Evolutionary conservation across 1,140 invertebrate species (phyloP), one percentile per base, ranked within the genome.

Genomic region (Anoplolepis gracilipes): DNA sequence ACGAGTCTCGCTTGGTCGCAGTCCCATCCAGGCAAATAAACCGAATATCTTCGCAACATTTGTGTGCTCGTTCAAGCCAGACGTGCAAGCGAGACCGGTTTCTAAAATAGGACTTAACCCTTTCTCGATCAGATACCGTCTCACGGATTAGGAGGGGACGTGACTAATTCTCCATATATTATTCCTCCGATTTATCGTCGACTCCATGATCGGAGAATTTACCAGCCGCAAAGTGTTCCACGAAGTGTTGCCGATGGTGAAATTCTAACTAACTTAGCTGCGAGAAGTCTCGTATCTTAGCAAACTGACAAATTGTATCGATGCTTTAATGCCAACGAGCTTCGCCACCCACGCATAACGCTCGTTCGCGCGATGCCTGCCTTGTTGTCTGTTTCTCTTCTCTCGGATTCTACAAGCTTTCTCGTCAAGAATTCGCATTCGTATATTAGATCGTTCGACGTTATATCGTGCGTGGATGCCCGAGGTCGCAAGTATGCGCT

Each of bases 101-200:
- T 82, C 78, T 82, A 82, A 82, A 82, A 82, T 82, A 28, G 67
- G 36, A 82, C 42, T 46, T 55, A 72, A 82, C 53, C 78, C 67
- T 61, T 59, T 19, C 39, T 22, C 78, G 53, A 82, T 82, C 49
- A 67, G 53, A 46, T 69, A 69, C 46, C 67, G 30, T 25, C 77
- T 61, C 39, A 11, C 57, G 59, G 13, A 8, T 28, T 49, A 49
- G 46, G 16, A 49, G 46, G 53, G 53, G 16, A 70, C 33, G 53
- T 69, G 53, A 61, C 67, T 59, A 82, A 82, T 82, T 72, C 59
- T n/a, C 16, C 36, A 72, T 72, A 69, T 39, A 46, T 82, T 59
- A 59, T 36, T 46, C 49, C 53, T 46, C 49, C 46, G 53, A 72
- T 82, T 59, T 59, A 46, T 82, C 67, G n/a, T 4, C 2, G n/a